Evolutionary conservation across 2,113 vertebrate genomes (phyloP), one percentile per base, ranked within the genome.

Genomic region (Pithys albifrons): DNA sequence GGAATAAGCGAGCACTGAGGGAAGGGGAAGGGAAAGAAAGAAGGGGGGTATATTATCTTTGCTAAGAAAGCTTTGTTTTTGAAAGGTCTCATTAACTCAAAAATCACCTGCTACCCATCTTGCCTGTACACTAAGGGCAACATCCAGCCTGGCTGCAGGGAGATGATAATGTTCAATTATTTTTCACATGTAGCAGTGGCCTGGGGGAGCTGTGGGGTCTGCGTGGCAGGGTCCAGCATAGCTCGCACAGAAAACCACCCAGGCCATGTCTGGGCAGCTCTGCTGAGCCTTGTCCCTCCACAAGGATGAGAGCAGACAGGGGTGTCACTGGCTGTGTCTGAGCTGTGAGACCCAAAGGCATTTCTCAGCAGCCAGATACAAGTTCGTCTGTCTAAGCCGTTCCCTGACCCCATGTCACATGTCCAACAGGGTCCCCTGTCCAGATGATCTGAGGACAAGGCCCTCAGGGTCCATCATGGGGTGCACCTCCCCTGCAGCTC

Each of bases 201-300:
- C 41, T 16, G 52, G 3, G 39, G 52, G 17, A 70, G 61, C 24
- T 0, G 0, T 1, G n/a, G 15, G 62, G 45, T 35, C 54, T 17
- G 73, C 16, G 24, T 4, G 6, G 20, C 15, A 28, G 29, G 10
- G 72, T 10, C n/a, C 37, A 10, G 61, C 20, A 20, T 0, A 0
- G 23, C 66, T 28, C 62, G 43, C 62, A 31, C 16, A 25, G 37
- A 79, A 88, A 29, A 2, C 1, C 33, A 4, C 12, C 4, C 58
- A 41, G 45, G 9, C 43, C 46, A 12, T 12, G 35, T 23, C 29
- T 37, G 1, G 5, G 9, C 4, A 10, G 59, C 48, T 41, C n/a
- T 82, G 41, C 72, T 9, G 45, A 75, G 61, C 66, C 31, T 37
- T 2, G 0, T 43, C 23, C 39, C 51, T 82, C 6, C 24, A 1